Evolutionary conservation across 2,113 vertebrate species (phyloP).

Genomic region (Triplophysa dalaica): DNA sequence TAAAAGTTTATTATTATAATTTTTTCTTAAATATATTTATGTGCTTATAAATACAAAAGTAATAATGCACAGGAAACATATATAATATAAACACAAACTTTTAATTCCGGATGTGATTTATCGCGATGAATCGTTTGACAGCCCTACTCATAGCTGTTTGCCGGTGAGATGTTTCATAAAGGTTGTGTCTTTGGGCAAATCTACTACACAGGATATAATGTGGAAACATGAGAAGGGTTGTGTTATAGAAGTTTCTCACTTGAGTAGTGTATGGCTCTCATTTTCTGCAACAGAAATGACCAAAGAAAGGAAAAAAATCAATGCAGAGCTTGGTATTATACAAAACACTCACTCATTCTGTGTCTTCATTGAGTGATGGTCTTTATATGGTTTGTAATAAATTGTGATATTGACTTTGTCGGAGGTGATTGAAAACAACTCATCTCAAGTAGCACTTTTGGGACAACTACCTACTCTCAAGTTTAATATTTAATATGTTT

Average conservation of each 20-base stretch:
- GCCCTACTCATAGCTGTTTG: neutral
- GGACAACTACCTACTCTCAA: too few relatives aligned
- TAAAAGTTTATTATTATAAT: too few relatives aligned
- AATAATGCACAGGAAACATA: too few relatives aligned
- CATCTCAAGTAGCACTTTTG: too few relatives aligned
- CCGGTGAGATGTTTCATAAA: neutral
- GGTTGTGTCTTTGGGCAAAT: conserved; percentile 13
- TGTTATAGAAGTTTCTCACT: conserved; percentile 45
- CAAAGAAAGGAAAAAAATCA: conserved; percentile 52
- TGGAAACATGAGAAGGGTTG: conserved; percentile 39
- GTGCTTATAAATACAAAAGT: too few relatives aligned
- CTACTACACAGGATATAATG: conserved; percentile 51
- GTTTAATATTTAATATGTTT: neutral
- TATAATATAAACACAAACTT: too few relatives aligned
- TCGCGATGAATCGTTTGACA: too few relatives aligned
- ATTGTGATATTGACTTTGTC: too few relatives aligned
- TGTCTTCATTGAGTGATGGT: neutral
- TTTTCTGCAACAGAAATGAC: conserved; percentile 51
- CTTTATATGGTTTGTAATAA: too few relatives aligned
- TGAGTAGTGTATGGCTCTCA: conserved; percentile 46
- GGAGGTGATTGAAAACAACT: too few relatives aligned
- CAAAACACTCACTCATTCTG: conserved; percentile 34
- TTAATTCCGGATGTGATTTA: too few relatives aligned
- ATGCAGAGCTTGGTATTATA: conserved; percentile 42
- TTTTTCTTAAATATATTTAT: too few relatives aligned